Evolutionary conservation across 2,888 invertebrate genomes (phyloP).

Genomic region (Heliconius ismenius): DNA sequence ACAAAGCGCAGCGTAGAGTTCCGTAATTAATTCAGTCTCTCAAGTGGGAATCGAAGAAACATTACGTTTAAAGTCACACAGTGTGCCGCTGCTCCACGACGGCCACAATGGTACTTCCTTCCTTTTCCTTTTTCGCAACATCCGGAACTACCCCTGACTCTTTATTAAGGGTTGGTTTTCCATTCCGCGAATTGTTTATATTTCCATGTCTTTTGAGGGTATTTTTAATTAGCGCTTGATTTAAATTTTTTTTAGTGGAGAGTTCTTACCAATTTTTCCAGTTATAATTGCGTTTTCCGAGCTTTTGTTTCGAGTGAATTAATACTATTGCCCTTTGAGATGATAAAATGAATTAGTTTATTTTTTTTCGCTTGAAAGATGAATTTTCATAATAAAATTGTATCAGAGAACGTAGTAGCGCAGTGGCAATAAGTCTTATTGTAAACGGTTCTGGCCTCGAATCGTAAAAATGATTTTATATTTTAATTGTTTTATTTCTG

Average conservation of each 20-base stretch:
- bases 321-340: constrained; percentile 5
- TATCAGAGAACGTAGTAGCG: neutral
- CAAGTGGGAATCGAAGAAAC: neutral
- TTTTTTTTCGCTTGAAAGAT: neutral
- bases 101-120: neutral
- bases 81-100: neutral
- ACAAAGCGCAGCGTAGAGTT: too few species aligned
- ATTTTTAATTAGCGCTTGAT: constrained; percentile 48
- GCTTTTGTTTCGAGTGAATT: constrained; percentile 10
- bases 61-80: neutral
- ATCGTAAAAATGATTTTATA: too few species aligned
- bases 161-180: constrained; percentile 35
- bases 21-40: too few species aligned
- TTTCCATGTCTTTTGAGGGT: constrained; percentile 44
- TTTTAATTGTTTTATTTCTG: too few species aligned
- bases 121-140: constrained; percentile 33
- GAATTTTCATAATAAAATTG: neutral
- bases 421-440: too few species aligned
- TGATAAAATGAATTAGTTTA: neutral
- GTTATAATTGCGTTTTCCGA: constrained; percentile 18
- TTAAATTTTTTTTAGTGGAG: constrained; percentile 39
- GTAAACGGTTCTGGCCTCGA: too few species aligned
- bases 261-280: constrained; percentile 32
- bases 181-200: constrained; percentile 38
- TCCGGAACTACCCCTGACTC: constrained; percentile 29